Evolutionary conservation across 2,888 invertebrate species (phyloP).

Genomic region (Thera obeliscata): DNA sequence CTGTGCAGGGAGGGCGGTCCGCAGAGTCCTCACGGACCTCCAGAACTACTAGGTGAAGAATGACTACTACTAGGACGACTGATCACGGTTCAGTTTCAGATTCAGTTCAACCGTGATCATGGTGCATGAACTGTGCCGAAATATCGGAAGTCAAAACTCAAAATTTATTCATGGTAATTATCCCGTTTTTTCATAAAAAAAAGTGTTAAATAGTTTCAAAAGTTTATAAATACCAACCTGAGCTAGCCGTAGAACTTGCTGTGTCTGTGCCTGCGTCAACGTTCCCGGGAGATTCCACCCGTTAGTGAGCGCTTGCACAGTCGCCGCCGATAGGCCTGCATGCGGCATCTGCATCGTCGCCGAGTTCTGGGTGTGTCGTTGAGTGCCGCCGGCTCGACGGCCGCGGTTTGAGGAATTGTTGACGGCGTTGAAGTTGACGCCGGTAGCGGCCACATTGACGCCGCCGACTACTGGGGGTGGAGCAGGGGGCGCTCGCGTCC

Average conservation of each 20-base stretch:
- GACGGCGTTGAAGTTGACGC: slow-evolving; percentile 56
- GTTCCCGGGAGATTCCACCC: slow-evolving; percentile 70
- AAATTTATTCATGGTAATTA: too few relatives aligned
- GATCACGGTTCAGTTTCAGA: too few relatives aligned
- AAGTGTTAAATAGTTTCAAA: not conserved
- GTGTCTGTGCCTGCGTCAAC: slow-evolving; percentile 78
- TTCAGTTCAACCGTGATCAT: too few relatives aligned
- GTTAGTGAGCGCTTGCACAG: slow-evolving; percentile 75
- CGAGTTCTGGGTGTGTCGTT: slow-evolving; percentile 64
- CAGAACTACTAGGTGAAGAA: too few relatives aligned
- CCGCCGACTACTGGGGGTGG: slow-evolving; percentile 85
- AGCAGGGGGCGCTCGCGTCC: slow-evolving; percentile 91
- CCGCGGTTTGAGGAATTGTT: slow-evolving; percentile 66
- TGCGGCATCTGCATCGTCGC: slow-evolving; percentile 76
- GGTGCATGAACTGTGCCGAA: too few relatives aligned
- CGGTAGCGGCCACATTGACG: slow-evolving; percentile 53
- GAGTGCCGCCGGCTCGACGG: slow-evolving; percentile 59
- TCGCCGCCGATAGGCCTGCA: slow-evolving; percentile 68
- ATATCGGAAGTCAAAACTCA: too few relatives aligned
- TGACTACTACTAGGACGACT: too few relatives aligned
- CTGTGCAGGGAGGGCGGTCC: too few relatives aligned
- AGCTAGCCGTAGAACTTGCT: slow-evolving; percentile 79
- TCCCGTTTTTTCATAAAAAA: not conserved
- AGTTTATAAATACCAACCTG: slow-evolving; percentile 58
- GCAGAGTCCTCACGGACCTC: too few relatives aligned